phyloP scores from a whole-genome alignment of 1,140 invertebrate genomes.

The Macrosteles quadrilineatus region DNA sequence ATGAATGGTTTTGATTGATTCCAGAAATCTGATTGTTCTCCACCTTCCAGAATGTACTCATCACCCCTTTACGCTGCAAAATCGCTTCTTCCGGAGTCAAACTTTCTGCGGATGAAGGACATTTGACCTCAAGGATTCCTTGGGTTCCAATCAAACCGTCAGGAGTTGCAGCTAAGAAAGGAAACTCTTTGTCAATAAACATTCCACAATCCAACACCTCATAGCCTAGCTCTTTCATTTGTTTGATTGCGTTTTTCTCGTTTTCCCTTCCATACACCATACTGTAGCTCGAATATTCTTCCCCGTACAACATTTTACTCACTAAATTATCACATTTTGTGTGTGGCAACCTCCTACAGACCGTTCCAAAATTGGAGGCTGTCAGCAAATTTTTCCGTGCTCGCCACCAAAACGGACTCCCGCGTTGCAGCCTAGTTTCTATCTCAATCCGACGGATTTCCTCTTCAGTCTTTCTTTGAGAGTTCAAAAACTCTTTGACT shows the following conservation, averaged over 20 bases:
- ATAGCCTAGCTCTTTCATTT: neutral
- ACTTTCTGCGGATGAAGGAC: constrained; percentile 27
- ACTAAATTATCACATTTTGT: constrained; percentile 42
- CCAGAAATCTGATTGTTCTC: constrained; percentile 36
- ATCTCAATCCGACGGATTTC: neutral
- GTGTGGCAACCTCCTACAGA: constrained; percentile 42
- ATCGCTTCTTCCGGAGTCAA: constrained; percentile 38
- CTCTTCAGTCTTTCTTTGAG: neutral
- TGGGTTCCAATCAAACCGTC: constrained; percentile 50
- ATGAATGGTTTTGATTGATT: constrained; percentile 38
- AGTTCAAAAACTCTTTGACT: neutral
- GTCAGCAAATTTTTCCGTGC: constrained; percentile 45
- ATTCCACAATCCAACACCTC: constrained; percentile 47
- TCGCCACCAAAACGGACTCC: constrained; percentile 39
- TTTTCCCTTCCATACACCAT: constrained; percentile 25
- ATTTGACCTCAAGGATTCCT: constrained; percentile 40
- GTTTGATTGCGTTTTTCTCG: neutral
- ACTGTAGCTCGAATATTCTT: neutral
- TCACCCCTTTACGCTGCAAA: constrained; percentile 20
- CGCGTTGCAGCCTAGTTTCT: neutral
- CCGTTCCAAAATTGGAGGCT: constrained; percentile 48
- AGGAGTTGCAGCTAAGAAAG: constrained; percentile 49
- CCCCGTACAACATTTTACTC: constrained; percentile 5
- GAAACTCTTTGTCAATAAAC: constrained; percentile 46
- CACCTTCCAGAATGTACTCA: constrained; percentile 35